Evolutionary conservation across 2,113 vertebrate genomes (phyloP).

Genomic region (Cyprinodon tularosa): DNA sequence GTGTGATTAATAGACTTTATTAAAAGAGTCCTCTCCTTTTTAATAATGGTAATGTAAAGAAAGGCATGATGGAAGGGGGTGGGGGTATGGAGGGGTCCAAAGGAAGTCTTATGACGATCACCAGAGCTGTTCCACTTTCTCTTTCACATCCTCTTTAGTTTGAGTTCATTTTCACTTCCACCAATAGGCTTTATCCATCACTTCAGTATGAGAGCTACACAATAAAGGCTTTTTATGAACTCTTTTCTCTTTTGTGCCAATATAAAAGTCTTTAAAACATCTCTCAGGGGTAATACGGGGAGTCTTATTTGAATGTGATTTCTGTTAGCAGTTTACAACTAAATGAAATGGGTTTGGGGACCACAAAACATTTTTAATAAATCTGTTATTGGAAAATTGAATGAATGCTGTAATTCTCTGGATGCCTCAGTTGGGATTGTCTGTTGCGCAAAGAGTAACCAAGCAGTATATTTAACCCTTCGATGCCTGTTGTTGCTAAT

Average conservation of each 20-base stretch:
- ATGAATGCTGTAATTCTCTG: conserved; percentile 37
- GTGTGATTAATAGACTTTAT: conserved; percentile 87
- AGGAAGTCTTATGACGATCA: conserved; percentile 72
- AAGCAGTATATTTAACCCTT: not conserved
- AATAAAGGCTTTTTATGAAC: conserved; percentile 57
- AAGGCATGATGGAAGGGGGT: conserved; percentile 38
- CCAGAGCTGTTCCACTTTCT: conserved; percentile 58
- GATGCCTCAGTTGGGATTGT: conserved; percentile 4
- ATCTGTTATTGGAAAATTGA: conserved; percentile 31
- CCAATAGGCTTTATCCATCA: conserved; percentile 64
- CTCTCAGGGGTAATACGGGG: conserved; percentile 57
- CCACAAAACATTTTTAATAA: conserved; percentile 59
- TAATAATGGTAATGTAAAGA: conserved; percentile 82
- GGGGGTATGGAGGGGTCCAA: conserved; percentile 11
- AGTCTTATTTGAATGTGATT: conserved; percentile 60
- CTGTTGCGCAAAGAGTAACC: not conserved
- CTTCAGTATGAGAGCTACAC: conserved; percentile 58
- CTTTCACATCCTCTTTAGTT: conserved; percentile 54
- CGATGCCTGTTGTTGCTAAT: too few relatives aligned
- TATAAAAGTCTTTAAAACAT: conserved; percentile 60
- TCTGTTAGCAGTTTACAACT: conserved; percentile 57
- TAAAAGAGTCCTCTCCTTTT: conserved; percentile 81
- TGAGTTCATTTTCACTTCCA: conserved; percentile 61
- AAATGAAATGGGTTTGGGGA: conserved; percentile 64
- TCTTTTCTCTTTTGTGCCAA: conserved; percentile 50